These are phyloP conservation scores for Phrynocephalus versicolor DNA, from an alignment of 2,113 vertebrate genomes.

Conservation along the genomic window DNA sequence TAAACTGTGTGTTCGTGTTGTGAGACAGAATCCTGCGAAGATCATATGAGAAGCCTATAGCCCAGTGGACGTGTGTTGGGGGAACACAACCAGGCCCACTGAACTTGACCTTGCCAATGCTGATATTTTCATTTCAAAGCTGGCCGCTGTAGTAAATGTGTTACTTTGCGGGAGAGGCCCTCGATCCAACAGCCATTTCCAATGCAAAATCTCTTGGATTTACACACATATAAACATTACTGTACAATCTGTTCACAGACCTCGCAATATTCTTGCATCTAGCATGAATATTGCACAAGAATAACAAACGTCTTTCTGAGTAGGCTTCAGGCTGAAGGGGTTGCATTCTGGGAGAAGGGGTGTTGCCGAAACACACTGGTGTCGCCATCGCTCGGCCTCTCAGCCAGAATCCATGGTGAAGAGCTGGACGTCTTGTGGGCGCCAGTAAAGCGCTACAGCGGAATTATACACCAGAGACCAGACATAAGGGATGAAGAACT, in stretches of 20 bases:
- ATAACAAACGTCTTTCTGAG: slow-evolving; percentile 30
- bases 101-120: neutral
- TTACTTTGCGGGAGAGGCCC: slow-evolving; percentile 50
- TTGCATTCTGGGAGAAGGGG: neutral
- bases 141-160: slow-evolving; percentile 45
- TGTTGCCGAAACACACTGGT: slow-evolving; percentile 8
- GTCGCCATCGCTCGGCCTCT: slow-evolving; percentile 45
- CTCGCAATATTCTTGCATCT: neutral
- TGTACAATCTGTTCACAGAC: slow-evolving; percentile 29
- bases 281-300: slow-evolving; percentile 13
- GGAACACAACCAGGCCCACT: slow-evolving; percentile 3
- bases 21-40: neutral
- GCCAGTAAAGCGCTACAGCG: slow-evolving; percentile 91
- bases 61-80: too few relatives aligned
- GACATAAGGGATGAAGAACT: slow-evolving; percentile 97
- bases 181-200: neutral
- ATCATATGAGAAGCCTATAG: neutral
- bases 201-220: slow-evolving; percentile 61
- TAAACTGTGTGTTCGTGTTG: neutral
- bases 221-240: slow-evolving; percentile 55
- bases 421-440: slow-evolving; percentile 89
- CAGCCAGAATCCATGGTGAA: slow-evolving; percentile 95
- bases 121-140: neutral
- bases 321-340: slow-evolving; percentile 37
- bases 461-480: slow-evolving; percentile 98